Evolutionary conservation across 2,888 invertebrate species (phyloP).

Genomic region (Drosophila meridionalis): DNA sequence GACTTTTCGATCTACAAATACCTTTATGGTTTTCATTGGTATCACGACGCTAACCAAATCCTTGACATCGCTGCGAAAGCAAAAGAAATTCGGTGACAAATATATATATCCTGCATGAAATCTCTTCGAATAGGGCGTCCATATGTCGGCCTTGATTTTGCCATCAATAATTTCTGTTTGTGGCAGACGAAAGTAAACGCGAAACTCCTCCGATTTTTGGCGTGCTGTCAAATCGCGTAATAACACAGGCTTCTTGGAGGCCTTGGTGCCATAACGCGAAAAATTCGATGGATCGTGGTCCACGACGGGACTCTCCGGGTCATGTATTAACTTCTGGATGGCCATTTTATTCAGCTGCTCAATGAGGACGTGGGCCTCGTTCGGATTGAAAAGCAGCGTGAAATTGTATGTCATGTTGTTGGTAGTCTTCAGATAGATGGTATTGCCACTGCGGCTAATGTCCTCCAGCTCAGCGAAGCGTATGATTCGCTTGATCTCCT

Average conservation of each 20-base stretch:
- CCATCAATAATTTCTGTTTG: conserved; percentile 97
- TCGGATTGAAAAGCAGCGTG: conserved; percentile 94
- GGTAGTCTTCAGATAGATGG: conserved; percentile 92
- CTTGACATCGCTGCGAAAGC: conserved; percentile 97
- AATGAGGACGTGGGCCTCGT: conserved; percentile 96
- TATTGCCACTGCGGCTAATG: conserved; percentile 91
- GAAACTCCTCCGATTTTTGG: conserved; percentile 96
- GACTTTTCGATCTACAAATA: conserved; percentile 25
- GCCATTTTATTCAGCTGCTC: conserved; percentile 98
- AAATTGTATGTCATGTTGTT: conserved; percentile 94
- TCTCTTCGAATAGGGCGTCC: conserved; percentile 97
- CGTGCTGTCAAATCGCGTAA: conserved; percentile 98
- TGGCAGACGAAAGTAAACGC: conserved; percentile 93
- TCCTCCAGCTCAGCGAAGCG: conserved; percentile 91
- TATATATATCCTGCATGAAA: conserved; percentile 95
- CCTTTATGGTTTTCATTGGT: conserved; percentile 92
- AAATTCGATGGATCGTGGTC: conserved; percentile 94
- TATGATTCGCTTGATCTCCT: conserved; percentile 94
- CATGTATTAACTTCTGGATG: conserved; percentile 93
- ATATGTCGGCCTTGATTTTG: conserved; percentile 92
- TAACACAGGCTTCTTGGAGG: conserved; percentile 95
- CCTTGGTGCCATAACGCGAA: conserved; percentile 91
- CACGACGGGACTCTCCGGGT: conserved; percentile 95
- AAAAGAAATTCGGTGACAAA: conserved; percentile 96
- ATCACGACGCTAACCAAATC: conserved; percentile 93